phyloP scores from a whole-genome alignment of 2,888 invertebrate species.

The Falcaria lacertinaria region DNA sequence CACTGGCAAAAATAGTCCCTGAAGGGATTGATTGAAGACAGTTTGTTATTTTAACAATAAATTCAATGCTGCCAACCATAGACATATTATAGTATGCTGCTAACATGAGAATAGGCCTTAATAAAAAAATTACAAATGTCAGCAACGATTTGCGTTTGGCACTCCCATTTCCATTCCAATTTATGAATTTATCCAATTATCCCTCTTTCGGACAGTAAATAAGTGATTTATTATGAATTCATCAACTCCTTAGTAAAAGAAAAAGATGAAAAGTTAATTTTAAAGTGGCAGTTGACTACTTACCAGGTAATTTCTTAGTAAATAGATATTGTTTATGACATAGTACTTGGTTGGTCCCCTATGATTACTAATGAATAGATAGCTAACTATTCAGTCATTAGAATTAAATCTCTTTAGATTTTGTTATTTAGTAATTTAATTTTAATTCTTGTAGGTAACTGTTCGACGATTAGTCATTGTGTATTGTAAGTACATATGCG shows the following conservation, averaged over 20 bases:
- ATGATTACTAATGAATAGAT: too few species aligned
- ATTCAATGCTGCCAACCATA: slow-evolving; percentile 7
- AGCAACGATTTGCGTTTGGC: slow-evolving; percentile 29
- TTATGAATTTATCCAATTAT: slow-evolving; percentile 11
- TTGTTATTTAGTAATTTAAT: too few species aligned
- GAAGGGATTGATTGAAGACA: too few species aligned
- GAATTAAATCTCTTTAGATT: too few species aligned
- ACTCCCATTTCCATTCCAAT: slow-evolving; percentile 41
- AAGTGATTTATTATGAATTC: slow-evolving; percentile 18
- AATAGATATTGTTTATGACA: too few species aligned
- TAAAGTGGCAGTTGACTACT: background rate
- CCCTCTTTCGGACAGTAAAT: slow-evolving; percentile 7
- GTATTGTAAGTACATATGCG: background rate
- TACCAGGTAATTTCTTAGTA: slow-evolving; percentile 4
- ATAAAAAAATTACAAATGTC: slow-evolving; percentile 20
- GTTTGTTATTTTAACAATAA: background rate
- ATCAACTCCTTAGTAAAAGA: background rate
- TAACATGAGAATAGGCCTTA: too few species aligned
- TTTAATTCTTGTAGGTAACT: background rate
- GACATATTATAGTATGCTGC: too few species aligned
- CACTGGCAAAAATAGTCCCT: too few species aligned
- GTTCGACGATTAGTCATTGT: background rate
- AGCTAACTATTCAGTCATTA: too few species aligned
- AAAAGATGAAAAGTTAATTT: background rate
- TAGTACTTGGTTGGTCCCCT: background rate